Conservation (phyloP, 2,888 invertebrate genomes). For the Aphodius granarius region DNA sequence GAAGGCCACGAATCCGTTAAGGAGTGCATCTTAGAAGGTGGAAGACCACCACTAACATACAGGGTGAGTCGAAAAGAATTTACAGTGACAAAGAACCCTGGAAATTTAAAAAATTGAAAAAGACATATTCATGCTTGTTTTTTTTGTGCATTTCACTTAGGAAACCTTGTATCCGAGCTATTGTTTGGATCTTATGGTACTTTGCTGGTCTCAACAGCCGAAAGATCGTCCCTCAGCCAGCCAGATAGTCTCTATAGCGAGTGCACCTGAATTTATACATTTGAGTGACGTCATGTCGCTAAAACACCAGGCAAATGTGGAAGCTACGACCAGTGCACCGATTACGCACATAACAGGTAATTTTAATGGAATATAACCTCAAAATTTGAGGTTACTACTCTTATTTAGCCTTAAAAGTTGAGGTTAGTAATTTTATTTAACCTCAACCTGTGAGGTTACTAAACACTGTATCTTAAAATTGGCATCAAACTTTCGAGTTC, state of each 20-base stretch:
- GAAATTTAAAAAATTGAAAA: not conserved
- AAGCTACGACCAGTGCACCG: slow-evolving; percentile 62
- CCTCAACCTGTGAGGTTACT: too few relatives aligned
- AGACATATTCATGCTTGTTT: not conserved
- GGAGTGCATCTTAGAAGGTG: slow-evolving; percentile 94
- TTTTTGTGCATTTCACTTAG: slow-evolving; percentile 46
- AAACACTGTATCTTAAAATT: too few relatives aligned
- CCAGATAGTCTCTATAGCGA: slow-evolving; percentile 89
- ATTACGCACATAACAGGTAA: slow-evolving; percentile 56
- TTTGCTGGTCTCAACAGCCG: slow-evolving; percentile 91
- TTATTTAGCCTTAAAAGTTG: not conserved
- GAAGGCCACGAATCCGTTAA: slow-evolving; percentile 97
- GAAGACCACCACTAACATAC: slow-evolving; percentile 83
- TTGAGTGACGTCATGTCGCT: slow-evolving; percentile 77
- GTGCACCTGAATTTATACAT: slow-evolving; percentile 92
- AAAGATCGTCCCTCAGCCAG: slow-evolving; percentile 90
- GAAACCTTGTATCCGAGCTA: slow-evolving; percentile 84
- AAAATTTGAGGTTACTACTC: not conserved
- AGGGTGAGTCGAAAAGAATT: slow-evolving; percentile 62
- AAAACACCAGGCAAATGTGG: slow-evolving; percentile 67
- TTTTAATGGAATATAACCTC: not conserved
- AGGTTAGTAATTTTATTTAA: not conserved
- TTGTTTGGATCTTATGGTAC: slow-evolving; percentile 91
- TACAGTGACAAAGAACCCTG: too few relatives aligned
- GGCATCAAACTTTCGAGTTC: too few relatives aligned